Evolutionary conservation across 1,140 invertebrate species (phyloP).

Genomic region (Nasonia longicornis): DNA sequence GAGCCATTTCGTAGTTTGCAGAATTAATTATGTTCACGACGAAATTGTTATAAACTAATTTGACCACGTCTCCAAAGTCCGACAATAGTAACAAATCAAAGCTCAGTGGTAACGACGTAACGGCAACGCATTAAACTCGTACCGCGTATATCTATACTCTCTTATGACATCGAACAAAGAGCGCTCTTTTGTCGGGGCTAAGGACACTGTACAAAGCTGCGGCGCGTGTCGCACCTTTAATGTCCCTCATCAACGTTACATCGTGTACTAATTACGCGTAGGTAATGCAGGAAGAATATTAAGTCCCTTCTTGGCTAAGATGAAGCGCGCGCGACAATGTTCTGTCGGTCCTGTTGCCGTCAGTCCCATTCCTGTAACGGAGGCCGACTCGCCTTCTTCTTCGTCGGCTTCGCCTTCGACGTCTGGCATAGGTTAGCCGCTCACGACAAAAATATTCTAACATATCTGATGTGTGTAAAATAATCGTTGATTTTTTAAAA

Average conservation of each 20-base stretch:
- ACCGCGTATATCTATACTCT: too few relatives aligned
- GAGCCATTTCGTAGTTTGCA: too few relatives aligned
- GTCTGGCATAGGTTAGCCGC: constrained; percentile 35
- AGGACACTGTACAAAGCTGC: neutral
- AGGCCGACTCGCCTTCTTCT: neutral
- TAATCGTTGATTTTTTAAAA: too few relatives aligned
- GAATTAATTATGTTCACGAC: too few relatives aligned
- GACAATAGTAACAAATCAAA: too few relatives aligned
- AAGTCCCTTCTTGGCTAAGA: constrained; percentile 22
- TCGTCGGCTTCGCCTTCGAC: constrained; percentile 19
- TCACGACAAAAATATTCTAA: neutral
- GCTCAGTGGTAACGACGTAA: too few relatives aligned
- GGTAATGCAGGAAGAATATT: constrained; percentile 22
- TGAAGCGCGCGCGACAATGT: constrained; percentile 12
- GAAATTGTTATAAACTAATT: too few relatives aligned
- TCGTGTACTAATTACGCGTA: constrained; percentile 7
- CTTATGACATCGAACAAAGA: constrained; percentile 1
- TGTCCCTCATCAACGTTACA: neutral
- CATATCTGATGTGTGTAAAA: too few relatives aligned
- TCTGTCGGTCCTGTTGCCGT: neutral
- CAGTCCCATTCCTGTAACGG: constrained; percentile 6
- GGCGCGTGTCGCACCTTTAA: too few relatives aligned
- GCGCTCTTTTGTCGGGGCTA: neutral
- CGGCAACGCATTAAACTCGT: too few relatives aligned
- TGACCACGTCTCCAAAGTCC: too few relatives aligned